Base-by-base conservation (phyloP, 1,140 invertebrate species). In the Drosophila novamexicana region DNA sequence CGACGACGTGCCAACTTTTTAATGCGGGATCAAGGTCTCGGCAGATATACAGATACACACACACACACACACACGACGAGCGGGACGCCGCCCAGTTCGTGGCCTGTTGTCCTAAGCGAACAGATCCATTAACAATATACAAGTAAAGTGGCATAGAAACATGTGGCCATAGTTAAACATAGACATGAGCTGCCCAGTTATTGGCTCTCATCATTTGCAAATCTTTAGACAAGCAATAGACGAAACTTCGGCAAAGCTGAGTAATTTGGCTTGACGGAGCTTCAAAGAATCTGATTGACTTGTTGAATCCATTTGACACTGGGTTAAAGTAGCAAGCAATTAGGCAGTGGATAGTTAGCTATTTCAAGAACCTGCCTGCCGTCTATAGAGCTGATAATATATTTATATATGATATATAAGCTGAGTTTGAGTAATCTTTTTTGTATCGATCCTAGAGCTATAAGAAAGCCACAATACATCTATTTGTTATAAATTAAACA, bases 1-100 rank as follows among this genome's bases (percentile, higher is more conserved):
- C 59, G 42, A 79, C 81, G 69, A 78, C 81, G 77, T 85, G 81
- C 81, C 81, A 84, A 81, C 74, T 78, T 85, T 85, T 89, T 89
- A 89, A 89, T 89, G 84, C 84, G 84, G 84, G 84, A 89, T 89
- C 84, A 89, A 89, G 84, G 84, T 89, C 84, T 89, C 68, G 63
- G 39, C 64, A 73, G 49, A 65, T 37, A 67, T 37, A 42, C 59
- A 62, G 34, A 72, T 42, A 65, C 44, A 63, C 49, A 34, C 47
- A 53, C 39, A 58, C 50, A 52, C 59, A 54, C 9, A 47, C 58
- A 47, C 53, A 52, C 52, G 59, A 44, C 44, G 47, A 62, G 42
- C 54, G 63, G 22, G 22, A 29, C 36, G 18, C 57, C 49, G 44
- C 61, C 59, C 61, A 36, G 57, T 34, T 36, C 34, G 65, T 56